Percentiles rank a stretch among this genome's conserved stretches.
Evolutionary conservation across 2,113 vertebrate species (phyloP).

Genomic region (Patagioenas fasciata): DNA sequence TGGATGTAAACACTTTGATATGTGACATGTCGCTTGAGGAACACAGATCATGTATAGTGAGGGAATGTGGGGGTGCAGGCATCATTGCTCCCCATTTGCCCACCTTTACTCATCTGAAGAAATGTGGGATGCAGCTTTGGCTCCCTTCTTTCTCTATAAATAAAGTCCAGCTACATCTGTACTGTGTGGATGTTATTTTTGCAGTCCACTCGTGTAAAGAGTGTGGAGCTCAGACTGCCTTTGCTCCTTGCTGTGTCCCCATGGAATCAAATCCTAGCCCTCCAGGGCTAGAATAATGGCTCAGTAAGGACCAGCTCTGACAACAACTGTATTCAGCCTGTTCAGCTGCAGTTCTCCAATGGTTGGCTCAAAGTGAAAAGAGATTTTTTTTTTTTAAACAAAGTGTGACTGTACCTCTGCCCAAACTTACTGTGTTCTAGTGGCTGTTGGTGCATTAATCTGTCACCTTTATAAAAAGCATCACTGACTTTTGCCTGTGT

Average conservation of each 20-base stretch:
- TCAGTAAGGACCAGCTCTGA: neutral
- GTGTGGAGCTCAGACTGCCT: fast-evolving
- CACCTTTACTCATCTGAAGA: neutral
- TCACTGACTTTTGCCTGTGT: neutral
- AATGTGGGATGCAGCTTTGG: neutral
- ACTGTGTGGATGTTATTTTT: neutral
- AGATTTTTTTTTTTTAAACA: neutral
- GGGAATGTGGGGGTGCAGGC: neutral
- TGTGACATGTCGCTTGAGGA: neutral
- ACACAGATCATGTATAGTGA: neutral
- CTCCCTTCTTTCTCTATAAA: neutral
- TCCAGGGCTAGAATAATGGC: neutral
- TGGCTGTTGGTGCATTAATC: neutral
- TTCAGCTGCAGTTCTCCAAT: fast-evolving
- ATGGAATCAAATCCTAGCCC: neutral
- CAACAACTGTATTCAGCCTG: neutral
- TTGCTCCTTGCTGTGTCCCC: neutral
- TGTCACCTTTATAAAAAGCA: neutral
- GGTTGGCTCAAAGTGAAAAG: neutral
- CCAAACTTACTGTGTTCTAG: neutral
- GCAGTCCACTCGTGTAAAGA: neutral
- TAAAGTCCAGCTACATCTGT: neutral
- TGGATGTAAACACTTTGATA: neutral
- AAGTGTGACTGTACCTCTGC: neutral
- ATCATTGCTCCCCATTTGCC: neutral